These are phyloP conservation scores for Gryon sp. DNA, from an alignment of 1,140 invertebrate species.

Conservation along the genomic window DNA sequence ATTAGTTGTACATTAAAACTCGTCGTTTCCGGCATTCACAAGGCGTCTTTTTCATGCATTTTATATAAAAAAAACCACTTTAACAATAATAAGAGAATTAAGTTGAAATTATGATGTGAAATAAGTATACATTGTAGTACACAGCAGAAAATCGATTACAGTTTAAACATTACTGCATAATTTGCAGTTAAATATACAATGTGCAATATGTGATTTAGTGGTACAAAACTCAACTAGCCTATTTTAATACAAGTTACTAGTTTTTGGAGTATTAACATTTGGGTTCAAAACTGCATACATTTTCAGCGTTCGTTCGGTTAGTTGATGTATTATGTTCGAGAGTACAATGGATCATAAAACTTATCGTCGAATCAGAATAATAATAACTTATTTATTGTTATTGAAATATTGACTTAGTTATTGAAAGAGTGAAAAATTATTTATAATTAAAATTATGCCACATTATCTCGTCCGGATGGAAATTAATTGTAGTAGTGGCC, in stretches of 20 bases:
- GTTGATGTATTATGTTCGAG: conserved; percentile 14
- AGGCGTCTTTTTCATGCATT: conserved; percentile 28
- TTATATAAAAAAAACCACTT: conserved; percentile 34
- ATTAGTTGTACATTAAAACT: conserved; percentile 63
- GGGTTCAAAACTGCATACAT: background rate
- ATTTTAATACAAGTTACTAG: too few relatives aligned
- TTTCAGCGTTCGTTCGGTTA: conserved; percentile 11
- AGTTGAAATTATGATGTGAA: conserved; percentile 46
- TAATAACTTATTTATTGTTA: too few relatives aligned
- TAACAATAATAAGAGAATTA: conserved; percentile 42
- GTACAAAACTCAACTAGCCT: too few relatives aligned
- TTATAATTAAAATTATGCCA: too few relatives aligned
- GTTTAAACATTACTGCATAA: conserved; percentile 31
- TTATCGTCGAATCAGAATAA: conserved; percentile 18
- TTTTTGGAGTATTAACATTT: too few relatives aligned
- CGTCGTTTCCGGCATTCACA: conserved; percentile 49
- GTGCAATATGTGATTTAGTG: conserved; percentile 26
- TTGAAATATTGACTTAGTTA: too few relatives aligned
- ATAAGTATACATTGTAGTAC: conserved; percentile 23
- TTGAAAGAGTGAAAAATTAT: too few relatives aligned
- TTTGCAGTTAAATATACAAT: conserved; percentile 32
- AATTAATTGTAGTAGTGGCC: too few relatives aligned
- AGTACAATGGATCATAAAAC: conserved; percentile 18
- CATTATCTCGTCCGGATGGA: too few relatives aligned
- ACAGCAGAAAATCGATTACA: conserved; percentile 19